Evolutionary conservation across 2,888 invertebrate species (phyloP).

Genomic region (Tineola bisselliella): DNA sequence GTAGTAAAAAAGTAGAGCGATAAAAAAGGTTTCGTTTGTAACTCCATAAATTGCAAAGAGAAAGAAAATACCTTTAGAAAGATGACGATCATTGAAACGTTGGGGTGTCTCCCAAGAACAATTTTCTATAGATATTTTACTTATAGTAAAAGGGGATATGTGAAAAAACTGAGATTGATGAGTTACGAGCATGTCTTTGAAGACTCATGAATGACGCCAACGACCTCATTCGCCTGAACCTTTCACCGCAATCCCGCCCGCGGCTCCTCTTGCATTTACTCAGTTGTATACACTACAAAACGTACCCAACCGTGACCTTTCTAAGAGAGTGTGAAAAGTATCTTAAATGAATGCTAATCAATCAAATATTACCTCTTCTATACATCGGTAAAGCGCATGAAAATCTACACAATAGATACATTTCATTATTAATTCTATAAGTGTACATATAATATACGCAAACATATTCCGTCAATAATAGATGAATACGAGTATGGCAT

Average conservation of each 20-base stretch:
- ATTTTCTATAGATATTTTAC: neutral
- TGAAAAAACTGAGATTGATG: conserved; percentile 33
- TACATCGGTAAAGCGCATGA: neutral
- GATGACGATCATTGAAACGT: neutral
- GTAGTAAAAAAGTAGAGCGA: neutral
- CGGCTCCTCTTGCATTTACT: neutral
- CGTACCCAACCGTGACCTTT: neutral
- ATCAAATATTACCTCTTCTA: neutral
- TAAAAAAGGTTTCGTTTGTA: neutral
- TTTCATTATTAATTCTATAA: no score
- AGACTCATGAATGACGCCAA: neutral
- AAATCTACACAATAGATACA: no score
- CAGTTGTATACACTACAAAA: neutral
- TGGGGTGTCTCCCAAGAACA: neutral
- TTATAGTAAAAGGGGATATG: neutral
- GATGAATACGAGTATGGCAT: no score
- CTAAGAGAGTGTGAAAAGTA: neutral
- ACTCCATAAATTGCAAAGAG: neutral
- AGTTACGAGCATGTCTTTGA: conserved; percentile 13
- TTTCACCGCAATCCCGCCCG: neutral
- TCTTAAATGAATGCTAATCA: neutral
- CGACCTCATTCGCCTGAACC: neutral
- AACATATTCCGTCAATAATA: no score
- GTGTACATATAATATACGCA: no score
- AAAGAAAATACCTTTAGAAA: neutral